Conservation (phyloP, 1,140 invertebrate genomes). For the Heterodera schachtii region DNA sequence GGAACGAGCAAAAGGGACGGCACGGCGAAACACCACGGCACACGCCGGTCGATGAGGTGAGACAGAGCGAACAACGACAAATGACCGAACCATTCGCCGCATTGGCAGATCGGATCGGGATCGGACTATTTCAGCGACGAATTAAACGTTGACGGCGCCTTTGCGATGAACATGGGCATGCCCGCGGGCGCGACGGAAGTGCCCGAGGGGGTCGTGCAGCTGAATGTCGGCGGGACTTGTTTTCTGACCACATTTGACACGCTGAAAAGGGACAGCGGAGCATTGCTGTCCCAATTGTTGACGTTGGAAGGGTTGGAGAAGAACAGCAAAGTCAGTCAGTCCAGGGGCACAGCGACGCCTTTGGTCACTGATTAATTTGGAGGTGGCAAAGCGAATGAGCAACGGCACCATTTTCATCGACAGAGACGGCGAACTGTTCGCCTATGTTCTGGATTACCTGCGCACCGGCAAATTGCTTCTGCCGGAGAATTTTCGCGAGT, state of each 20-base stretch:
- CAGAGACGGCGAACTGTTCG: conserved; percentile 94
- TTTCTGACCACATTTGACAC: conserved; percentile 48
- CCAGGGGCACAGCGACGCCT: neutral
- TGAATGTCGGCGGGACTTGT: conserved; percentile 50
- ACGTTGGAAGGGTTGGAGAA: conserved; percentile 31
- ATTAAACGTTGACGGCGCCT: neutral
- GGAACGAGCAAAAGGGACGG: neutral
- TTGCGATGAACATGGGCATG: conserved; percentile 23
- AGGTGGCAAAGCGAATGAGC: conserved; percentile 87
- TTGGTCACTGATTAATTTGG: conserved; percentile 22
- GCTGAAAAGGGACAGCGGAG: conserved; percentile 41
- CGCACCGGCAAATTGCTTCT: conserved; percentile 81
- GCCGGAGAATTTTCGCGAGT: conserved; percentile 92
- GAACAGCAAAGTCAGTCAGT: neutral
- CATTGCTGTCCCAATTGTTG: conserved; percentile 36
- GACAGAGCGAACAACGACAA: no score
- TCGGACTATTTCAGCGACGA: conserved; percentile 28
- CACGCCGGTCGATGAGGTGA: conserved; percentile 9
- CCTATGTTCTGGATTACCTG: conserved; percentile 92
- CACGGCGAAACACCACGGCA: neutral
- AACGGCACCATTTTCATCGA: conserved; percentile 78
- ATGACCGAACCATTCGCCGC: no score
- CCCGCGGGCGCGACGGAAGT: conserved; percentile 33
- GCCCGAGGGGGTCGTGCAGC: conserved; percentile 43
- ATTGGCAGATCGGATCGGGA: neutral